Evolutionary conservation across 2,888 invertebrate genomes (phyloP), one percentile per base, ranked within the genome.

Genomic region (Polia nebulosa): DNA sequence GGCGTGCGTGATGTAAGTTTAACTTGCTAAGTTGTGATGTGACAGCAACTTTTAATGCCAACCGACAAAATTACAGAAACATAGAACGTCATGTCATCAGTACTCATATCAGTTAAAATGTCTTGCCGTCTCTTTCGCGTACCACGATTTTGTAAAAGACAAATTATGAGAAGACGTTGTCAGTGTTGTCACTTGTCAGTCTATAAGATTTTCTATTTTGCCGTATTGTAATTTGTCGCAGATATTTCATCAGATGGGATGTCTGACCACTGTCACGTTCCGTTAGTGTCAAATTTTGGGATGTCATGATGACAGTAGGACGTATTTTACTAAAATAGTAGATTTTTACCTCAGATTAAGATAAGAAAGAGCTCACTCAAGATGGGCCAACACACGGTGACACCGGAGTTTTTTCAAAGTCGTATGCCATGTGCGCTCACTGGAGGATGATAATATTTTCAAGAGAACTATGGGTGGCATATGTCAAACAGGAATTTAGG

Each of bases 211-310:
- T 69, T 52, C 0, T 2, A 72, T 69, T 69, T 52, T 22, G 22
- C 20, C 25, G 29, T 47, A 15, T 17, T 49, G 1, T 61, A 15
- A 7, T 27, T n/a, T 34, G 13, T 25, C 15, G 7, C 2, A 25
- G 29, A 3, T 25, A 29, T 36, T 32, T 22, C 15, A 4, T 22
- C 41, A 22, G 11, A 13, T 9, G 27, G 29, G 13, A 22, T 44
- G 22, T 22, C 34, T 68, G 68, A 71, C 34, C n/a, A 44, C 27
- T 72, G 69, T 62, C 63, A 72, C 44, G 29, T 25, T 34, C 55
- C 36, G 13, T 8, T 1, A 27, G 11, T 45, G 45, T 59, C 60
- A 71, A 27, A 60, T 39, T 32, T 0, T 17, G 49, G 13, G 6
- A 56, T 9, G 56, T 29, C n/a, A 55, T 34, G 13, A 15, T 44